Evolutionary conservation across 2,888 invertebrate genomes (phyloP).

Genomic region (Lathronympha strigana): DNA sequence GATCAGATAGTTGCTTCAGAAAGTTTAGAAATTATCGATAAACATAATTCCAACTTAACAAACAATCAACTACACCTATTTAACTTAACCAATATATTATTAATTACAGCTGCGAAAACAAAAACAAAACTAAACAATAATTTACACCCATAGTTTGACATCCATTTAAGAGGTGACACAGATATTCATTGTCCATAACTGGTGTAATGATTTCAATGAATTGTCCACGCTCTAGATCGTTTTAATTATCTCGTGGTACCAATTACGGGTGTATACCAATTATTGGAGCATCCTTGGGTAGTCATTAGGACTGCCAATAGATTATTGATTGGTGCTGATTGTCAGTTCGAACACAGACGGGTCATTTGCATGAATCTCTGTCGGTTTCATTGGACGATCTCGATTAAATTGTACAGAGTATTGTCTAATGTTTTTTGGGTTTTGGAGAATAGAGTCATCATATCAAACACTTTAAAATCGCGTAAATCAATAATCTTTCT

Average conservation of each 20-base stretch:
- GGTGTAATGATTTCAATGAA: constrained; percentile 52
- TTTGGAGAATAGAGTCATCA: not conserved
- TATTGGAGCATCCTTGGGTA: constrained; percentile 74
- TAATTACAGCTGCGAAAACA: not conserved
- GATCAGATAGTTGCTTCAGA: too few relatives aligned
- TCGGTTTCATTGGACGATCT: constrained; percentile 72
- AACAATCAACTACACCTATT: not conserved
- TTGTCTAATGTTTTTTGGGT: constrained; percentile 7
- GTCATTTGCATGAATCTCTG: constrained; percentile 80
- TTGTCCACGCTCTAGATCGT: constrained; percentile 54
- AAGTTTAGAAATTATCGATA: too few relatives aligned
- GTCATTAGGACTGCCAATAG: constrained; percentile 81
- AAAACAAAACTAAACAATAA: constrained; percentile 5
- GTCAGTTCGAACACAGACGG: constrained; percentile 64
- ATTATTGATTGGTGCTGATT: constrained; percentile 84
- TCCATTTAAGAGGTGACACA: constrained; percentile 21
- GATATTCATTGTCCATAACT: constrained; percentile 39
- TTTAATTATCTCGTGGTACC: constrained; percentile 74
- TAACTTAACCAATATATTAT: not conserved
- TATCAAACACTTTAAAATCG: too few relatives aligned
- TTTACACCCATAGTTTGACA: constrained; percentile 4
- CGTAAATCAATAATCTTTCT: too few relatives aligned
- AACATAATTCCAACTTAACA: not conserved
- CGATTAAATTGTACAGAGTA: constrained; percentile 73
- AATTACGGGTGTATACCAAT: constrained; percentile 59